A percentile compares a stretch with the other conserved stretches of the same genome.
These are phyloP conservation scores for Carollia perspicillata DNA, from an alignment of 2,113 vertebrate species.

Conservation along the genomic window DNA sequence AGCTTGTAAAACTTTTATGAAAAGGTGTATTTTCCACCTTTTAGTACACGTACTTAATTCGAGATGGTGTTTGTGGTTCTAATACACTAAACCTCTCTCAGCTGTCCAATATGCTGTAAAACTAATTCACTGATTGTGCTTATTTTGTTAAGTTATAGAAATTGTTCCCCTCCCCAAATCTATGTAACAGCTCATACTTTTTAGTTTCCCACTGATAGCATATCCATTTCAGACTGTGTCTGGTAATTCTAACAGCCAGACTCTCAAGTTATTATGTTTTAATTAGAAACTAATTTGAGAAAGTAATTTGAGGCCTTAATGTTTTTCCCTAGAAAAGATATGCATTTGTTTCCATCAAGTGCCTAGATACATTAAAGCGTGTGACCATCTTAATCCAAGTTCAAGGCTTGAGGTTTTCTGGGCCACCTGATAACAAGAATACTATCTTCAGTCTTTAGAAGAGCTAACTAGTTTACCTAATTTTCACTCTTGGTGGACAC, in stretches of 20 bases:
- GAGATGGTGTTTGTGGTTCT: neutral
- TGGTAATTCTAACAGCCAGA: neutral
- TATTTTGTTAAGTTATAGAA: neutral
- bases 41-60: neutral
- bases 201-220: neutral
- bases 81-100: neutral
- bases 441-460: neutral
- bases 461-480: neutral
- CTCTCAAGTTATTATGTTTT: neutral
- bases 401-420: neutral
- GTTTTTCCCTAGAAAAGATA: neutral
- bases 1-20: too few relatives aligned
- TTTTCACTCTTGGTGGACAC: neutral
- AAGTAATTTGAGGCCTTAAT: neutral
- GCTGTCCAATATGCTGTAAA: neutral
- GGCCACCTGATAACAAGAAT: neutral
- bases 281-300: constrained; percentile 26
- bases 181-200: neutral
- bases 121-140: neutral
- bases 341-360: neutral
- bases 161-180: neutral
- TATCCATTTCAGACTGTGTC: neutral
- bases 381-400: neutral
- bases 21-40: neutral
- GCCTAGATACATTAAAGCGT: neutral